Evolutionary conservation across 2,888 invertebrate species (phyloP).

Genomic region (Xanthia togata): DNA sequence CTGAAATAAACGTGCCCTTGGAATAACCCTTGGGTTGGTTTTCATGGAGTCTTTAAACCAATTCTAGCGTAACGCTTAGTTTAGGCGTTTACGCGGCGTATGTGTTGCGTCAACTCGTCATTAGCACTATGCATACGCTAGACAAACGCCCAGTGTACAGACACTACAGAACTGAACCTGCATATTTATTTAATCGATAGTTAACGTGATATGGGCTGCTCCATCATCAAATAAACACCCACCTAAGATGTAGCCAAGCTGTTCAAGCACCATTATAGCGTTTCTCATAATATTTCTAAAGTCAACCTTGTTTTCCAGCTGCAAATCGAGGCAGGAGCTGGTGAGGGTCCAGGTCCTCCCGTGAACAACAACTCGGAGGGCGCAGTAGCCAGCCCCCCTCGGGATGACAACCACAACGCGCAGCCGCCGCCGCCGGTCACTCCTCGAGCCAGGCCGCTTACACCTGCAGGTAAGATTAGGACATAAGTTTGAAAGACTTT

Average conservation of each 20-base stretch:
- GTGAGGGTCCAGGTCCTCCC: constrained; percentile 87
- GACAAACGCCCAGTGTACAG: too few relatives aligned
- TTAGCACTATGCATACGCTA: background rate
- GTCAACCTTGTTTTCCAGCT: constrained; percentile 72
- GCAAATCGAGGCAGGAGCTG: constrained; percentile 84
- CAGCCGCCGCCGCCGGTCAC: constrained; percentile 79
- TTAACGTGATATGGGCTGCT: background rate
- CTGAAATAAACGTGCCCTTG: too few relatives aligned
- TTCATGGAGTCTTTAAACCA: too few relatives aligned
- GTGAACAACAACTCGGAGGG: constrained; percentile 86
- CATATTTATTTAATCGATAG: background rate
- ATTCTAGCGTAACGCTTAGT: background rate
- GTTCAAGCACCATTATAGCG: too few relatives aligned
- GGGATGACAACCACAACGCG: constrained; percentile 88
- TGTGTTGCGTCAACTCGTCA: too few relatives aligned
- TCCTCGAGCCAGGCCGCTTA: constrained; percentile 86
- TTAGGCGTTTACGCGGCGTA: background rate
- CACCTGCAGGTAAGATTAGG: constrained; percentile 87
- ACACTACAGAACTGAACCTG: background rate
- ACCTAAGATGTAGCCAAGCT: background rate
- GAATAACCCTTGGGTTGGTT: too few relatives aligned
- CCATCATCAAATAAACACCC: background rate
- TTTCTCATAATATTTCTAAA: background rate
- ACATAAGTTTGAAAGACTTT: background rate
- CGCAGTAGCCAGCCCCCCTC: constrained; percentile 81